Base-by-base conservation (phyloP, 2,888 invertebrate species). In the Morpho helenor region DNA sequence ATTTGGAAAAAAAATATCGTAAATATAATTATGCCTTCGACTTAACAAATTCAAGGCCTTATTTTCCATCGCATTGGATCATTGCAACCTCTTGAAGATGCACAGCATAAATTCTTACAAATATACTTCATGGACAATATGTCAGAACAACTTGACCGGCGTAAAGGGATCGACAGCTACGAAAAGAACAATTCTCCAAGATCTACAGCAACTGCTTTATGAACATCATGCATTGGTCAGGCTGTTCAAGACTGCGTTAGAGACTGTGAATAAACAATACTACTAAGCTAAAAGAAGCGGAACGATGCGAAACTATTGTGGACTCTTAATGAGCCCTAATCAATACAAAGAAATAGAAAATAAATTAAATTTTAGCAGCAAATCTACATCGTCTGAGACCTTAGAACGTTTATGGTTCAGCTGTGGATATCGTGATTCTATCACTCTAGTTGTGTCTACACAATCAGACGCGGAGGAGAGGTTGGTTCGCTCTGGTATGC, bases 121-220 rank as follows among this genome's bases (percentile, higher is more conserved):
- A 70, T 69, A 68, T 69, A 69, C 39, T 70, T 70, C 65, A 69
- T 69, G 66, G 68, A 68, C 68, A 69, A 69, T 31, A 66, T 61
- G 63, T 64, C 68, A 52, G 66, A 67, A 60, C 66, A 67, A 69
- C 67, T 68, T 68, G 65, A 68, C 54, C 67, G 66, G 23, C 67
- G 68, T 55, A 64, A 10, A 67, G 67, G 10, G 61, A 67, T 67
- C 58, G 64, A 67, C 63, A 61, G 64, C 42, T 43, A 68, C 43
- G 65, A 69, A 69, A 47, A 42, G 68, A 69, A 66, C 66, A 68
- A 69, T 72, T 69, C 59, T 71, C 31, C 67, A 70, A 72, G 65
- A 69, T 45, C 10, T 69, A 59, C 66, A 69, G 64, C 41, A 8
- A 48, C 16, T 68, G 44, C 63, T 68, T 67, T 66, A 68, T 67